Base-by-base conservation (phyloP, 53 echinoderm and acorn worm species). In the Mesocentrotus franciscanus region DNA sequence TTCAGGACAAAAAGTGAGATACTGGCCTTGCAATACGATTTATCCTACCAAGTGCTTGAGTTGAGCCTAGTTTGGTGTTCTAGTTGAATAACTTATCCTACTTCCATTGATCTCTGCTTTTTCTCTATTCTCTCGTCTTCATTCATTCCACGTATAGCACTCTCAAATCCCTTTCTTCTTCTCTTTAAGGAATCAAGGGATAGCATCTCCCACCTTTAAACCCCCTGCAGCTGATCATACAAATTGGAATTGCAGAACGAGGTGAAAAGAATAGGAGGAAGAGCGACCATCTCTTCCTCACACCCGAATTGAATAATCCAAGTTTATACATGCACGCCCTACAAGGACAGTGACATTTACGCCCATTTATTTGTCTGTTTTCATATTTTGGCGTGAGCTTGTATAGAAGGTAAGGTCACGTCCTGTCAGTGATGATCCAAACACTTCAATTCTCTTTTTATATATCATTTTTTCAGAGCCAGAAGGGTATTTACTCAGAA, bases 81-180 rank as follows among this genome's bases (percentile, higher is more conserved):
- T 92, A 92, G 55, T 92, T 92, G 92, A 92, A 92, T 92, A 92
- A 92, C 92, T 92, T 92, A 92, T 92, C 76, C 92, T 75, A 92
- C 36, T 92, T 92, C 22, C 92, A 75, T 92, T 92, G 92, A 92
- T 92, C 92, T 92, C 76, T 29, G 56, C 56, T 55, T 18, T 20
- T 7, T 39, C 35, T 71, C 92, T 66, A 61, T 68, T 61, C 91
- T 74, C 30, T 92, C 57, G 57, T 39, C 68, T 39, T 92, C 56
- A 27, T 71, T 66, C 14, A 70, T 36, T 33, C 35, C 22, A 91
- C 6, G 61, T 22, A 84, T 9, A 79, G 34, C 18, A 84, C 34
- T n/a, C 0, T 58, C 58, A 36, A 56, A 87, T n/a, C 58, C 59
- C 15, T 58, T 87, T 87, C 15, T 87, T 27, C 29, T 27, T 49